Conservation (phyloP, 2,888 invertebrate genomes). For the Eupithecia inturbata region DNA sequence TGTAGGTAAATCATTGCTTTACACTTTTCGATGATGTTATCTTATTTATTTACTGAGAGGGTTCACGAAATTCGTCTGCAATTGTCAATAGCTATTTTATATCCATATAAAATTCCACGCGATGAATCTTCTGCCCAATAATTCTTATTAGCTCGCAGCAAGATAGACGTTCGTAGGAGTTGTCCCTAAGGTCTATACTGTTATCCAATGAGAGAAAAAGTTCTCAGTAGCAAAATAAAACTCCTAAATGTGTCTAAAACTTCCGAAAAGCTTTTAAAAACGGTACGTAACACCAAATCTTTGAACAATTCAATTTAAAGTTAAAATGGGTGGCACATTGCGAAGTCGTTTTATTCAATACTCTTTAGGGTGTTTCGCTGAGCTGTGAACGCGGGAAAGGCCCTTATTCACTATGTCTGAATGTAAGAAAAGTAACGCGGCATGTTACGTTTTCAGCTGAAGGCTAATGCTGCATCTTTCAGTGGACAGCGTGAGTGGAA, state of each 20-base stretch:
- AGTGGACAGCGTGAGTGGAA: neutral
- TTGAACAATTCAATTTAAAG: slow-evolving; percentile 38
- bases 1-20: too few species aligned
- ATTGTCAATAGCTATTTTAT: neutral
- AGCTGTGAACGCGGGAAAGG: slow-evolving; percentile 36
- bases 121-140: neutral
- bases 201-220: neutral
- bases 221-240: slow-evolving; percentile 8
- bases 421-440: neutral
- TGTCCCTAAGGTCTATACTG: slow-evolving; percentile 1
- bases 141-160: neutral
- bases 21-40: slow-evolving; percentile 7
- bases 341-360: slow-evolving; percentile 45
- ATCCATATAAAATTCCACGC: neutral
- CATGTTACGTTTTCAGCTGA: neutral
- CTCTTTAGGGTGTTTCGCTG: slow-evolving; percentile 40
- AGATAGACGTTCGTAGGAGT: neutral
- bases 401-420: neutral
- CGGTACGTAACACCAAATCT: slow-evolving; percentile 32
- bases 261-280: slow-evolving; percentile 28
- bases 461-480: neutral
- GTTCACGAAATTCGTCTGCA: neutral
- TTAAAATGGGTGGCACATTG: slow-evolving; percentile 40
- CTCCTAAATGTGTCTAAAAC: slow-evolving; percentile 21
- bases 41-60: neutral